phyloP scores from a whole-genome alignment of 2,888 invertebrate genomes.

The Drosophila prolongata region DNA sequence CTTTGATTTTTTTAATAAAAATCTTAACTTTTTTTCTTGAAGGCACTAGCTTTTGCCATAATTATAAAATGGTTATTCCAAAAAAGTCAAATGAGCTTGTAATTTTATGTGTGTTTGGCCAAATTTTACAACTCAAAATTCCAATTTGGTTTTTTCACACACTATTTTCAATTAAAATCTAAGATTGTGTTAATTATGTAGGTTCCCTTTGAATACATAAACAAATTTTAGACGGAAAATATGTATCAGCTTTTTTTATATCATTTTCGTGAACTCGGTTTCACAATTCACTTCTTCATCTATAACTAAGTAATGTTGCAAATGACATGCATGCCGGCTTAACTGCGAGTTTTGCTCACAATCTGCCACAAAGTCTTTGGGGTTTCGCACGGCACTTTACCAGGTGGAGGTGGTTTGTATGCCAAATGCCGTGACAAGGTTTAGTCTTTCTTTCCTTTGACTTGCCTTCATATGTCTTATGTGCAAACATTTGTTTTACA shows the following conservation, averaged over 20 bases:
- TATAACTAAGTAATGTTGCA: constrained; percentile 8
- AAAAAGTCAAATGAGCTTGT: too few species aligned
- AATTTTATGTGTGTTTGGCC: too few species aligned
- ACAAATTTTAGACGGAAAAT: background rate
- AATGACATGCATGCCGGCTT: constrained; percentile 22
- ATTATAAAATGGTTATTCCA: too few species aligned
- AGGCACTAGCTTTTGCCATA: too few species aligned
- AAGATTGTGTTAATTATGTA: too few species aligned
- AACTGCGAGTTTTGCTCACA: constrained; percentile 14
- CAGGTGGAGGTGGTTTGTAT: constrained; percentile 8
- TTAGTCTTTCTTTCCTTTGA: background rate
- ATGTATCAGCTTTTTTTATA: constrained; percentile 3
- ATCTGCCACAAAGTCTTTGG: constrained; percentile 13
- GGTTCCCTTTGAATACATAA: too few species aligned
- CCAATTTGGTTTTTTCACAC: too few species aligned
- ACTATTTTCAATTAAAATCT: too few species aligned
- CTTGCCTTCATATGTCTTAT: constrained; percentile 5
- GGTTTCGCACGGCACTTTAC: constrained; percentile 27
- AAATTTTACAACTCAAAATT: too few species aligned
- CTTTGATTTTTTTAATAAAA: too few species aligned
- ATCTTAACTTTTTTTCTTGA: too few species aligned
- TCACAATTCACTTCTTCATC: background rate
- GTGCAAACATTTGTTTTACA: constrained; percentile 46
- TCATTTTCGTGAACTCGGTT: background rate
- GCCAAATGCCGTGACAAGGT: constrained; percentile 16